phyloP scores from a whole-genome alignment of 2,797 vertebrate genomes.

The Parauchenoglanis ngamensis region DNA sequence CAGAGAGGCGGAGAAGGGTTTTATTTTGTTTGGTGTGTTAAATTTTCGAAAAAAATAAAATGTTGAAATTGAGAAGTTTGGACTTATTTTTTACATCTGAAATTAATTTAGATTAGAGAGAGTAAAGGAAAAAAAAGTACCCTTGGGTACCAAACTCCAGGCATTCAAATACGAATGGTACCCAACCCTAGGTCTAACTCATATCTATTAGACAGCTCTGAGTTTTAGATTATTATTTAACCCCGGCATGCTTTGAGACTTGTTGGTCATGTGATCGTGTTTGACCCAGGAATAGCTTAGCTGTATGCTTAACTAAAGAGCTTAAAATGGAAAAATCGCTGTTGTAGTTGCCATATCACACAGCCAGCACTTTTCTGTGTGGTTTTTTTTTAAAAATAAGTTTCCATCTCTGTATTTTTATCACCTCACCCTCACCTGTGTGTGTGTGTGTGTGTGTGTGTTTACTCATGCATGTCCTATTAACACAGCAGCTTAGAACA shows the following conservation, averaged over 20 bases:
- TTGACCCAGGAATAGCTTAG: not conserved
- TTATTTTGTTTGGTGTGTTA: too few relatives aligned
- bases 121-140: too few relatives aligned
- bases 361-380: not conserved
- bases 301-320: not conserved
- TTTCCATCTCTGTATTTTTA: not conserved
- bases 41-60: too few relatives aligned
- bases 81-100: too few relatives aligned
- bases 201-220: not conserved
- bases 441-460: slow-evolving; percentile 11
- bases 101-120: too few relatives aligned
- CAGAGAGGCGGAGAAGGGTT: too few relatives aligned
- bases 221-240: not conserved
- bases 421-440: not conserved
- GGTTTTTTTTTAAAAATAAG: not conserved
- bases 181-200: too few relatives aligned
- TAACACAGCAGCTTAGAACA: slow-evolving; percentile 52
- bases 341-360: not conserved
- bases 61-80: too few relatives aligned
- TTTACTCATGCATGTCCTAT: not conserved
- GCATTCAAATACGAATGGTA: too few relatives aligned
- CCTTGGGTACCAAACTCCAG: too few relatives aligned
- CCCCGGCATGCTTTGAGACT: not conserved
- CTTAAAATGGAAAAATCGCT: not conserved
- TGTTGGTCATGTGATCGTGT: slow-evolving; percentile 5